Conservation (phyloP, 2,113 vertebrate genomes). For the Phasianus colchicus region DNA sequence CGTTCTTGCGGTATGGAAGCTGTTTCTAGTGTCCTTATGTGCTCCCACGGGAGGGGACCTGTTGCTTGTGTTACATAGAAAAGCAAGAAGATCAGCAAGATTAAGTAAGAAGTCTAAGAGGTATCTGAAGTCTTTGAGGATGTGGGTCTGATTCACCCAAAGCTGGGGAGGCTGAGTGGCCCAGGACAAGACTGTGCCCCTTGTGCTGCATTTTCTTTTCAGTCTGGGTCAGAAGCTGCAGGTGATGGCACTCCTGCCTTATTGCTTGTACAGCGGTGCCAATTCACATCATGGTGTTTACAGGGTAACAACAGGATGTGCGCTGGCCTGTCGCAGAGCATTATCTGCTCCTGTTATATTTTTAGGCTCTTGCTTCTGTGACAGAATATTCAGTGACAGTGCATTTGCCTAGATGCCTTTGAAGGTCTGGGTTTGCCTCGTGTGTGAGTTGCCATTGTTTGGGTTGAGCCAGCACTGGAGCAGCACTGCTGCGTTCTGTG, state of each 20-base stretch:
- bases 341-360: conserved; percentile 31
- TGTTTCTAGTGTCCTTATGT: not conserved
- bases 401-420: conserved; percentile 31
- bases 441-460: not conserved
- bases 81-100: not conserved
- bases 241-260: not conserved
- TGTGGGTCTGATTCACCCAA: not conserved
- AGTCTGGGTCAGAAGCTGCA: not conserved
- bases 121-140: not conserved
- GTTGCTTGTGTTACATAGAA: not conserved
- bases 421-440: not conserved
- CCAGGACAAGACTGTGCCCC: not conserved
- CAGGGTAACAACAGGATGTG: conserved; percentile 40
- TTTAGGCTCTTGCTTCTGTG: conserved; percentile 38
- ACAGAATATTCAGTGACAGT: conserved; percentile 55
- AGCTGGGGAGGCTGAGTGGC: not conserved
- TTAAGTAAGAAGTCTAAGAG: not conserved
- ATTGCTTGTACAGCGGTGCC: not conserved
- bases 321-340: conserved; percentile 12
- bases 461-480: not conserved
- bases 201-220: not conserved
- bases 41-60: not conserved
- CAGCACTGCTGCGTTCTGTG: not conserved
- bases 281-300: not conserved
- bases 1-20: not conserved